phyloP scores from a whole-genome alignment of 2,113 vertebrate species.

The Salminus brasiliensis region DNA sequence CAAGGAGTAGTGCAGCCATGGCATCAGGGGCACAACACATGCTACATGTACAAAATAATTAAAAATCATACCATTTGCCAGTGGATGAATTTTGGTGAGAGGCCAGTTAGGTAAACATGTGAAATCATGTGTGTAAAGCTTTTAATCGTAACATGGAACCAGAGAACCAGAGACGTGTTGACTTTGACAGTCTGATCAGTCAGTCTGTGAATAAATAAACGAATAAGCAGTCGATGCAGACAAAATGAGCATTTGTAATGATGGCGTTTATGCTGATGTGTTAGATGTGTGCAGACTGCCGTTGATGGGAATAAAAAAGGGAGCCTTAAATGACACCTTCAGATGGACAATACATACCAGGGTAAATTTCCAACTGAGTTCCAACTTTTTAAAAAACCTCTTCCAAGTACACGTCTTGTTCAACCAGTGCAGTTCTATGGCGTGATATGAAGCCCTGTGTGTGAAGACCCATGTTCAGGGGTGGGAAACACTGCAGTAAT shows the following conservation, averaged over 20 bases:
- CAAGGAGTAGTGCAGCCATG: slow-evolving; percentile 81
- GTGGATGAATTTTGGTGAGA: slow-evolving; percentile 58
- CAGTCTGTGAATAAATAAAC: slow-evolving; percentile 14
- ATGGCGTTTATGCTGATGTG: background rate
- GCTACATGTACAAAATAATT: slow-evolving; percentile 79
- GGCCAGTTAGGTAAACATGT: slow-evolving; percentile 24
- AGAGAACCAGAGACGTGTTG: slow-evolving; percentile 16
- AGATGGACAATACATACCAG: background rate
- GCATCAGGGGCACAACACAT: slow-evolving; percentile 79
- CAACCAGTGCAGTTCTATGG: slow-evolving; percentile 21
- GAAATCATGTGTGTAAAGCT: slow-evolving; percentile 31
- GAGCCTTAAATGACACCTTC: background rate
- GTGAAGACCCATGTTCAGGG: no score
- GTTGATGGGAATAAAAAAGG: background rate
- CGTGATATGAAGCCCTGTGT: slow-evolving; percentile 66
- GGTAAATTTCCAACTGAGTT: background rate
- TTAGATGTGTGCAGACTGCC: background rate
- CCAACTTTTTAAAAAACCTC: background rate
- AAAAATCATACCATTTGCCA: slow-evolving; percentile 66
- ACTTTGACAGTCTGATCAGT: background rate
- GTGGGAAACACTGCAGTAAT: no score
- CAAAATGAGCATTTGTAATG: background rate
- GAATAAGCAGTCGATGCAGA: background rate
- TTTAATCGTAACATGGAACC: slow-evolving; percentile 22
- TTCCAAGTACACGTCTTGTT: background rate